Evolutionary conservation across 2,888 invertebrate species (phyloP), one percentile per base, ranked within the genome.

Genomic region (Stictocephala bisonia): DNA sequence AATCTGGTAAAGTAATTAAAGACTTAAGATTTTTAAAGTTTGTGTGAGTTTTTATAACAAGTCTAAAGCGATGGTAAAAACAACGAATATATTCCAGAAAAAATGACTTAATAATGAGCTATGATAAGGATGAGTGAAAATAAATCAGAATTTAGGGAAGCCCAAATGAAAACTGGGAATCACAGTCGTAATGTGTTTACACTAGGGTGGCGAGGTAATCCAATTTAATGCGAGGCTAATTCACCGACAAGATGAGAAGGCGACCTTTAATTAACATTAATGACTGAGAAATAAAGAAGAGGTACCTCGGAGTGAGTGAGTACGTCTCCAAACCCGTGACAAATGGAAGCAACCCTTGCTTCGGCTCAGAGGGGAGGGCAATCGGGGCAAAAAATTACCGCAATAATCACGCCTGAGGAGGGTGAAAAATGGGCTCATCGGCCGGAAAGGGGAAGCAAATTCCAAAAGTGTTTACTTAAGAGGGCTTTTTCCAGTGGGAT

Each of bases 191-290:
- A 3, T 44, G 44, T 15, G 44, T 40, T 64, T 64, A 44, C 26
- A 22, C 60, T n/a, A n/a, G n/a, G n/a, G n/a, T n/a, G n/a, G n/a
- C n/a, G n/a, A n/a, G 13, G 24, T 15, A 56, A 29, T 29, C 56
- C 29, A 56, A 18, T 24, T 26, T 26, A 11, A 31, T 29, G 56
- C 56, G 56, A 29, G 56, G 15, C 56, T 56, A 56, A 29, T 20
- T 51, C 56, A 11, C 51, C 22, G 26, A 13, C 24, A 51, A 56
- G 35, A 35, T 9, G 44, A 44, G 9, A 15, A 44, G 44, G 9
- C 15, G 44, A 9, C 64, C 18, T 60, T 64, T 64, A 64, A 64
- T 64, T 64, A 64, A 64, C 64, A 26, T 26, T 64, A 64, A 64
- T 64, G 64, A 64, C 44, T 44, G 44, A n/a, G n/a, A 11, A 44